Conservation (phyloP, 2,113 vertebrate genomes). For the Athene noctua region DNA sequence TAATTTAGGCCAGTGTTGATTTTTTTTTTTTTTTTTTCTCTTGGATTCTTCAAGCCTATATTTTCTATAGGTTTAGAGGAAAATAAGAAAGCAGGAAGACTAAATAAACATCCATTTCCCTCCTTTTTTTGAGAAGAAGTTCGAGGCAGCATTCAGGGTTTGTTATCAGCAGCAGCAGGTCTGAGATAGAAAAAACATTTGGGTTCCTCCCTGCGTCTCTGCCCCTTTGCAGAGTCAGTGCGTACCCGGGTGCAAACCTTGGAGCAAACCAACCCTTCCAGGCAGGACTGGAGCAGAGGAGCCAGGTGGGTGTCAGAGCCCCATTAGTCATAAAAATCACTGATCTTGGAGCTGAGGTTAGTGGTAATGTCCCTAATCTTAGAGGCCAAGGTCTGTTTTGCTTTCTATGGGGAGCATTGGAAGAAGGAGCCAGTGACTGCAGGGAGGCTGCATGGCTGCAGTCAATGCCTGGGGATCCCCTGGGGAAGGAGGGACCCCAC, state of each 20-base stretch:
- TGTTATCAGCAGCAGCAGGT: neutral
- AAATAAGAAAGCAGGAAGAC: neutral
- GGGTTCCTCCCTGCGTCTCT: neutral
- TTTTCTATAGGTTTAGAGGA: neutral
- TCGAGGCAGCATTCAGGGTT: neutral
- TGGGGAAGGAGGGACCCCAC: neutral
- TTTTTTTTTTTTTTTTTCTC: neutral
- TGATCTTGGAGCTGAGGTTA: neutral
- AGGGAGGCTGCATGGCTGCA: neutral
- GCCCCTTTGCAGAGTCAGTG: neutral
- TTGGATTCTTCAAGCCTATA: neutral
- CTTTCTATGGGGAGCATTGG: neutral
- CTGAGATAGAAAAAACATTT: neutral
- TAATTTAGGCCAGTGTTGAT: neutral
- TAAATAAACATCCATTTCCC: neutral
- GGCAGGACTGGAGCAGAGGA: neutral
- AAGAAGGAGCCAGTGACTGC: neutral
- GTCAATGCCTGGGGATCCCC: neutral
- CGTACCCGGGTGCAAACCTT: neutral
- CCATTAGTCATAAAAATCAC: neutral
- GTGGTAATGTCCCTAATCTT: neutral
- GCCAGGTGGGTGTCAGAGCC: neutral
- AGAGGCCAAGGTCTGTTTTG: neutral
- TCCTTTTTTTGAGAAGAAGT: neutral
- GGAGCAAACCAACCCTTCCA: neutral